These are phyloP conservation scores for Lasioglossum pauxillum DNA, from an alignment of 2,888 invertebrate genomes.

Conservation along the genomic window DNA sequence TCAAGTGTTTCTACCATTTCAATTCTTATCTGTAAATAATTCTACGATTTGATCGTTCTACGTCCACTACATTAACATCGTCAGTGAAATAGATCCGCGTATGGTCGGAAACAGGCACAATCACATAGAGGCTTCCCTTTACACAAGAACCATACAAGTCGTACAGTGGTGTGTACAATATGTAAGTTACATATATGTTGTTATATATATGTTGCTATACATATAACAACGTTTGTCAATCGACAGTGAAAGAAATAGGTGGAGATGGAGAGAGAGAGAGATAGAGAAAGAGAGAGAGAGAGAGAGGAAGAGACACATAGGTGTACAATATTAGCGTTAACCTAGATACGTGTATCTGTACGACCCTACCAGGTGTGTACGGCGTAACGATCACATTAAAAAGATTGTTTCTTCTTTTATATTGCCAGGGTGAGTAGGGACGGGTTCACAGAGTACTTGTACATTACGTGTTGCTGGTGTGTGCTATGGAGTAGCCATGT, in stretches of 20 bases:
- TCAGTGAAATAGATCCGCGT: not conserved
- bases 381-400: constrained; percentile 34
- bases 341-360: constrained; percentile 60
- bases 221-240: constrained; percentile 29
- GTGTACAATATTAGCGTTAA: constrained; percentile 56
- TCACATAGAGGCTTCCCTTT: not conserved
- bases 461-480: constrained; percentile 32
- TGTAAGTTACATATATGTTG: constrained; percentile 42
- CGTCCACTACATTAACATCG: not conserved
- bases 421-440: constrained; percentile 8
- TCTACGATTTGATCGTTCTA: not conserved
- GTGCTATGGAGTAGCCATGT: constrained; percentile 7
- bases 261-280: constrained; percentile 12
- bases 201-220: not conserved
- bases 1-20: not conserved
- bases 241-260: constrained; percentile 29
- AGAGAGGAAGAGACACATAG: constrained; percentile 47
- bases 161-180: constrained; percentile 59
- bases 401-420: constrained; percentile 33
- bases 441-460: constrained; percentile 22
- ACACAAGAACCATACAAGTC: not conserved
- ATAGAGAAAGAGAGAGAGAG: constrained; percentile 26
- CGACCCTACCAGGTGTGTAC: constrained; percentile 54
- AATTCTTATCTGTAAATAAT: not conserved
- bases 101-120: not conserved